Evolutionary conservation across 2,797 vertebrate genomes (phyloP), one percentile per base, ranked within the genome.

Genomic region (Molothrus ater): DNA sequence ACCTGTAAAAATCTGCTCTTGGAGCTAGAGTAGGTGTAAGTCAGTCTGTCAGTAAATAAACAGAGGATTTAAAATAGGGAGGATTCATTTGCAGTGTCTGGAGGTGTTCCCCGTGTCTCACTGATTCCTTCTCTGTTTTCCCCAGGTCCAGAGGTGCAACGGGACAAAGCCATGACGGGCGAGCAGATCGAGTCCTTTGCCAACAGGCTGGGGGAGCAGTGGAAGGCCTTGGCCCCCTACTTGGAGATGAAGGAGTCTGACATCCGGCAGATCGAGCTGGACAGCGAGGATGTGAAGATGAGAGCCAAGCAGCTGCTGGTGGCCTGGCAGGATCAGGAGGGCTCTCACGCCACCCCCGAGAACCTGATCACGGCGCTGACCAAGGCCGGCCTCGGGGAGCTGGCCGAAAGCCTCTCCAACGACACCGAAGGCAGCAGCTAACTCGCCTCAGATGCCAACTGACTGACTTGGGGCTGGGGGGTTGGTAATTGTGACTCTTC

Each of bases 241-340:
- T 88, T 99, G 97, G 99, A 99, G 92, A 99, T 99, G 98, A 99
- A 99, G 96, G 99, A 99, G 4, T 97, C 98, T 0, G 99, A 99
- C 80, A 96, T 99, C 80, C 98, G 98, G 31, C 99, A 99, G 97
- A 99, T 99, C 1, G 99, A 99, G 96, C 98, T 98, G 0, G 99
- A 99, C 90, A 99, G 99, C 0, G 99, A 99, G 89, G 99, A 99
- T 6, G 84, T 98, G 32, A 98, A 98, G 89, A 99, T 99, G 98
- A 99, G 99, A 96, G 99, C 99, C 2, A 99, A 99, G 95, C 98
- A 99, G 98, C 98, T 99, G 94, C 98, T 99, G 31, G 98, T 99
- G 11, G 98, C 99, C 88, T 99, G 99, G 99, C 99, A 99, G 97
- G 99, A 99, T 86, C 97, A 99, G 85, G 99, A 99, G 95, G 99